Conservation (phyloP, 2,113 vertebrate genomes). For the Tetrao urogallus region DNA sequence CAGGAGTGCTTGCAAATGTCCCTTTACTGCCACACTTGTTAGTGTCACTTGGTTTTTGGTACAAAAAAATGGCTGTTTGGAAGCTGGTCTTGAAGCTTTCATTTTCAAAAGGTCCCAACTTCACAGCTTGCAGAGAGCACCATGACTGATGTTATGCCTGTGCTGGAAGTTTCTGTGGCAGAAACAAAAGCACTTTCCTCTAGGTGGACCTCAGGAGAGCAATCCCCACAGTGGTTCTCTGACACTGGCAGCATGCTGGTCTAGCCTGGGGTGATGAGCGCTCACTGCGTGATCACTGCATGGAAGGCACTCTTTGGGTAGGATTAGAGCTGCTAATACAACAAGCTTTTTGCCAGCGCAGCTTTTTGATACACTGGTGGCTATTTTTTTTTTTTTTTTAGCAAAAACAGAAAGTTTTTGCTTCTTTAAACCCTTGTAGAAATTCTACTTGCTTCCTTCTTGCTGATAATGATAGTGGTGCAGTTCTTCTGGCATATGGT, state of each 20-base stretch:
- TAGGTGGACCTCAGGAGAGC: background rate
- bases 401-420: background rate
- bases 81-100: background rate
- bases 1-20: background rate
- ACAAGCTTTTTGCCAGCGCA: background rate
- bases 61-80: background rate
- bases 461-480: background rate
- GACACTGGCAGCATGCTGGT: background rate
- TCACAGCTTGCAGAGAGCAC: background rate
- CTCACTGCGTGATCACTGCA: background rate
- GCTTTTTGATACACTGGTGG: background rate
- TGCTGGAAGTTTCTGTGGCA: background rate
- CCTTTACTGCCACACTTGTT: background rate
- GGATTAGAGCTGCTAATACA: background rate
- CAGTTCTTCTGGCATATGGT: background rate
- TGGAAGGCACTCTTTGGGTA: background rate
- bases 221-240: rapidly evolving
- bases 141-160: background rate
- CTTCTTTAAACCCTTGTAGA: background rate
- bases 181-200: background rate
- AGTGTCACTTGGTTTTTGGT: background rate
- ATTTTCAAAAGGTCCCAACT: background rate
- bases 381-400: background rate
- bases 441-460: conserved; percentile 17
- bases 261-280: background rate